phyloP scores from a whole-genome alignment of 2,797 vertebrate species.

The Odontamblyopus rebecca region DNA sequence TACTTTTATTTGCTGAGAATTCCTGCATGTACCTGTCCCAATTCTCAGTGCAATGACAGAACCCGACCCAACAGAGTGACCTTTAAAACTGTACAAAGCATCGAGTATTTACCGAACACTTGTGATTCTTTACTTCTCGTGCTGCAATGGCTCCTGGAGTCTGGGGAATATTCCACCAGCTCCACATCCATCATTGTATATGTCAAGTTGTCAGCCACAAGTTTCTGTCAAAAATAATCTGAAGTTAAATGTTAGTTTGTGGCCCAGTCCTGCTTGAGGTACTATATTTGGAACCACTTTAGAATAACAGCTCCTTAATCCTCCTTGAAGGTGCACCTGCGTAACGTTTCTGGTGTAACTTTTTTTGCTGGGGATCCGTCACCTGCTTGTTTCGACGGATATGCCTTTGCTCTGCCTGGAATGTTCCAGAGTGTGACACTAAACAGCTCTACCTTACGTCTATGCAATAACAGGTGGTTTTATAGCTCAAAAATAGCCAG shows the following conservation, averaged over 20 bases:
- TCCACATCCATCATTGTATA: slow-evolving; percentile 5
- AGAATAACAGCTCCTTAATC: too few species aligned
- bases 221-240: not conserved
- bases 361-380: too few species aligned
- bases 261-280: too few species aligned
- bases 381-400: too few species aligned
- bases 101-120: slow-evolving; percentile 2
- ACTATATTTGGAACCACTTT: too few species aligned
- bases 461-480: too few species aligned
- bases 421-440: too few species aligned
- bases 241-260: not conserved
- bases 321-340: too few species aligned
- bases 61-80: slow-evolving; percentile 5
- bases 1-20: not conserved
- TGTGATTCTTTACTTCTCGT: slow-evolving; percentile 2
- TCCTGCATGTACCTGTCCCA: slow-evolving; percentile 5
- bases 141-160: not conserved
- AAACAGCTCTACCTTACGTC: too few species aligned
- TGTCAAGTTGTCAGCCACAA: slow-evolving; percentile 11
- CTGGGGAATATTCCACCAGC: slow-evolving; percentile 6
- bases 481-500: too few species aligned
- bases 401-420: too few species aligned
- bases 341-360: too few species aligned
- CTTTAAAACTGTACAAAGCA: slow-evolving; percentile 15
- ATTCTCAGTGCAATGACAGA: not conserved